Evolutionary conservation across 2,113 vertebrate genomes (phyloP).

Genomic region (Rhinopithecus roxellana): DNA sequence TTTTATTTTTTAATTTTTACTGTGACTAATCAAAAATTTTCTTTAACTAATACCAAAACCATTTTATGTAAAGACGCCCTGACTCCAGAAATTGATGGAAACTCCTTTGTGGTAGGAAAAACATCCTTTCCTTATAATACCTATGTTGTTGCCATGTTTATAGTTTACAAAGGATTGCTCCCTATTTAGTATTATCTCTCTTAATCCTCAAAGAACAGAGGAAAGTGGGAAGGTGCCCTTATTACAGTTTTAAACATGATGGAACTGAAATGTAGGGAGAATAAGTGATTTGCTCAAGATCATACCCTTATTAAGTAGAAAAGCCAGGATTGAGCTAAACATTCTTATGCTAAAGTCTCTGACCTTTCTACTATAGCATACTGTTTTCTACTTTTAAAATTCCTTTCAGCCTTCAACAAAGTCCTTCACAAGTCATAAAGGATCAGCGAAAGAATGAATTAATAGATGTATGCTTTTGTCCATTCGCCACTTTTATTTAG

Average conservation of each 20-base stretch:
- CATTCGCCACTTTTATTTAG: not conserved
- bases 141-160: not conserved
- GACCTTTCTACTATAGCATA: not conserved
- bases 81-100: not conserved
- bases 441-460: not conserved
- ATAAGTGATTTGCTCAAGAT: not conserved
- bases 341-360: not conserved
- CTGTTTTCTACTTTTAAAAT: not conserved
- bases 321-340: not conserved
- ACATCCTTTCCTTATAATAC: not conserved
- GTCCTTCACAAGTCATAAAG: not conserved
- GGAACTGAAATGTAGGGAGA: not conserved
- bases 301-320: not conserved
- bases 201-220: not conserved
- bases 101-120: not conserved
- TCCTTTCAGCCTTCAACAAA: not conserved
- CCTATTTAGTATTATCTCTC: not conserved
- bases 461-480: not conserved
- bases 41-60: not conserved
- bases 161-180: not conserved
- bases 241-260: slow-evolving; percentile 16
- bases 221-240: not conserved
- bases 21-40: not conserved
- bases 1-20: not conserved
- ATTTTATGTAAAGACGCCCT: not conserved